Conservation (phyloP, 2,797 vertebrate genomes). For the Cryptoprocta ferox region DNA sequence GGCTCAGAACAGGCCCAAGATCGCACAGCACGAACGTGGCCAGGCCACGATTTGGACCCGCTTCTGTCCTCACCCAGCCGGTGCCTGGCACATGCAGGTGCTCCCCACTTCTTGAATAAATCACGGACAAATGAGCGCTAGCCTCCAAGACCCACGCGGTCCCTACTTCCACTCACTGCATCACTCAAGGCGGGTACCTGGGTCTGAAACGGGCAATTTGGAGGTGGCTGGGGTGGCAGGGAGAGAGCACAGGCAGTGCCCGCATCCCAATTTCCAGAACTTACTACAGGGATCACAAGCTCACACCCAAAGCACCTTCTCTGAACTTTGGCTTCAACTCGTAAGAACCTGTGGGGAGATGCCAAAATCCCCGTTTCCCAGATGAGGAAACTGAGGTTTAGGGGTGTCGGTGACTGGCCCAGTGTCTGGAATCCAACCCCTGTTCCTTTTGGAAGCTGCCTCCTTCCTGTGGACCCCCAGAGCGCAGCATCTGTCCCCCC, state of each 20-base stretch:
- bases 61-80: background rate
- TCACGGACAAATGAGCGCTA: rapidly evolving
- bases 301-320: background rate
- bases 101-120: background rate
- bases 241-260: background rate
- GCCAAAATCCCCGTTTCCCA: background rate
- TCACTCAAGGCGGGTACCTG: rapidly evolving
- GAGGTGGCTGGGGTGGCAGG: rapidly evolving
- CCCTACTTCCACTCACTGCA: rapidly evolving
- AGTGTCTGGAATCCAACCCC: rapidly evolving
- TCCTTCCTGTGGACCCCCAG: background rate
- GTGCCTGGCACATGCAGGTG: background rate
- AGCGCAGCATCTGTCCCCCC: background rate
- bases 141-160: background rate
- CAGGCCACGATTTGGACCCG: rapidly evolving
- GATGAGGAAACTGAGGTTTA: background rate
- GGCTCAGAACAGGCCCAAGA: background rate
- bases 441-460: background rate
- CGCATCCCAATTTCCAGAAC: background rate
- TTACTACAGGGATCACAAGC: background rate
- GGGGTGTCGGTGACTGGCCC: rapidly evolving
- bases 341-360: background rate
- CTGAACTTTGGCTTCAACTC: background rate
- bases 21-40: background rate
- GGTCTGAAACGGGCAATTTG: rapidly evolving